Base-by-base conservation (phyloP, 1,140 invertebrate species). In the Hydropsyche tenuis region DNA sequence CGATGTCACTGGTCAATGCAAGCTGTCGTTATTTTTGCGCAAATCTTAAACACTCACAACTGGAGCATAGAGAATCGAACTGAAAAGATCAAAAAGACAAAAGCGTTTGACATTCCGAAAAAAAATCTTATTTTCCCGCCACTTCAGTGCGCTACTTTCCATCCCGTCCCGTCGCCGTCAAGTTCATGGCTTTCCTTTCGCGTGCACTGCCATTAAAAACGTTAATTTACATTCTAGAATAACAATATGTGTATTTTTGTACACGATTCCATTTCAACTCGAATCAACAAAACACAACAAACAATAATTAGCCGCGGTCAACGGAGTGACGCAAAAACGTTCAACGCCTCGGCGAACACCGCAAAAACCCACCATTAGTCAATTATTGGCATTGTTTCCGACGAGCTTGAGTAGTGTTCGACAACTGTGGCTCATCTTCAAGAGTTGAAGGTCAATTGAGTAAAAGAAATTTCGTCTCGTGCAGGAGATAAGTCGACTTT, bases 141-240 rank as follows among this genome's bases (percentile, higher is more conserved):
- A n/a, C 25, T 60, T 60, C n/a, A 23, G 20, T 16, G 63, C 16
- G n/a, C 65, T 43, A 68, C 65, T 68, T 68, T 68, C 43, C 37
- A 43, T 65, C 63, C 63, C 42, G 63, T 66, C 12, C 60, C 27
- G 60, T 66, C 30, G 16, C 20, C 12, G 63, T 68, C 65, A 68
- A 68, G 65, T 68, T 68, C 65, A 68, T 68, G 65, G 46, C 65
- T 68, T 68, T 68, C 65, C 65, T 48, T 68, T 60, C 22, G 20
- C 9, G 56, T 14, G 18, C 51, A 37, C 30, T 4, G 9, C 30
- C n/a, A 4, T 37, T 37, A 37, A 37, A 37, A 3, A 37, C 30
- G 30, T 37, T 37, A n/a, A n/a, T 37, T 37, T 4, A 37, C 30
- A 37, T 4, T 37, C 9, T 37, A 37, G n/a, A n/a, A n/a, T 9